These are phyloP conservation scores for Emydura subglobosa DNA, from an alignment of 2,113 vertebrate species.

Conservation along the genomic window DNA sequence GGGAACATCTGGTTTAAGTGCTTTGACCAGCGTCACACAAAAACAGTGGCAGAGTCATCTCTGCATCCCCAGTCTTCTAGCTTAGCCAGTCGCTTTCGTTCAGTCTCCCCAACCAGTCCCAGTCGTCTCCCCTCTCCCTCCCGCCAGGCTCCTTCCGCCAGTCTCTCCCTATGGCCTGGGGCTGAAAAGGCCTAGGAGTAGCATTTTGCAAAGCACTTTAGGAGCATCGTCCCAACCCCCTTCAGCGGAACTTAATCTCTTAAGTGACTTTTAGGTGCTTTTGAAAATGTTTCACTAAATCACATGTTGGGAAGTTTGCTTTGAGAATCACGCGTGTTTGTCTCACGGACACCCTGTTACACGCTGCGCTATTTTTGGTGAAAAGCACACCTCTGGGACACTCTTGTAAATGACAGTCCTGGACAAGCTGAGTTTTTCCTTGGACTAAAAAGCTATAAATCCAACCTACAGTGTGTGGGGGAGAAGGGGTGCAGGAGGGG, in stretches of 20 bases:
- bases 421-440: neutral
- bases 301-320: neutral
- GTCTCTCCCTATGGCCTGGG: neutral
- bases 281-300: neutral
- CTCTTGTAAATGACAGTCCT: neutral
- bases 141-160: no score
- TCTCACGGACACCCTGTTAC: neutral
- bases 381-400: neutral
- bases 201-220: neutral
- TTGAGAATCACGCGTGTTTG: neutral
- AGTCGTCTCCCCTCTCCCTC: neutral
- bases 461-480: neutral
- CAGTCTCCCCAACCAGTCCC: rapidly evolving
- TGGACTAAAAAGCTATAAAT: neutral
- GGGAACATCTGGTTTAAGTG: neutral
- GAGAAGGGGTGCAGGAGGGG: no score
- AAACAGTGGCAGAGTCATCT: neutral
- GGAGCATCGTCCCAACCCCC: neutral
- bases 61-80: neutral
- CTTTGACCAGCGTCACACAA: neutral
- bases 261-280: neutral
- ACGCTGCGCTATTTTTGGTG: neutral
- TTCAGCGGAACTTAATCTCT: neutral
- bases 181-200: neutral
- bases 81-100: neutral